Conservation (phyloP, 2,888 invertebrate genomes). For the Eledone cirrhosa region DNA sequence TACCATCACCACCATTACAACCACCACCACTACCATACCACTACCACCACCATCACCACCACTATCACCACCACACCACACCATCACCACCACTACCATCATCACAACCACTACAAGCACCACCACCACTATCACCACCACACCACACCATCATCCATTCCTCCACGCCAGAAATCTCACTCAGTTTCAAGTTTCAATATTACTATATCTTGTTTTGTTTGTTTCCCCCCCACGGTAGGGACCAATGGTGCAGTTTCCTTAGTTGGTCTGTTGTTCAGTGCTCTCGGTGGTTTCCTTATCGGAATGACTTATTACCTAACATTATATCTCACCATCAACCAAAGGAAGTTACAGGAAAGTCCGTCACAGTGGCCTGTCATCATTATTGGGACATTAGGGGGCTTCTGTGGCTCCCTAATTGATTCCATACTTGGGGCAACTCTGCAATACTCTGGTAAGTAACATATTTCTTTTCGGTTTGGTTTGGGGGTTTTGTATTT, state of each 20-base stretch:
- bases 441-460: slow-evolving; percentile 82
- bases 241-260: slow-evolving; percentile 87
- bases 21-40: no score
- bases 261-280: slow-evolving; percentile 71
- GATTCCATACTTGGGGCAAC: slow-evolving; percentile 87
- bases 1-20: no score
- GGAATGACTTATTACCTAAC: slow-evolving; percentile 79
- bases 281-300: slow-evolving; percentile 76
- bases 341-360: slow-evolving; percentile 41
- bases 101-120: no score
- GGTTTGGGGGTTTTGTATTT: neutral
- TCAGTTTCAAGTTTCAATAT: no score
- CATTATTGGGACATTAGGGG: slow-evolving; percentile 77
- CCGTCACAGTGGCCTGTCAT: slow-evolving; percentile 81
- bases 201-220: neutral
- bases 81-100: no score
- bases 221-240: slow-evolving; percentile 69
- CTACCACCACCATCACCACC: no score
- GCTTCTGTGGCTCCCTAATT: slow-evolving; percentile 81
- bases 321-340: slow-evolving; percentile 71
- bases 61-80: no score
- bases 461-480: neutral
- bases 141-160: no score
- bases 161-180: neutral
- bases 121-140: no score